A percentile compares a stretch with the other conserved stretches of the same genome.
phyloP scores from a whole-genome alignment of 1,140 invertebrate species.

The Neodiprion pinetum region DNA sequence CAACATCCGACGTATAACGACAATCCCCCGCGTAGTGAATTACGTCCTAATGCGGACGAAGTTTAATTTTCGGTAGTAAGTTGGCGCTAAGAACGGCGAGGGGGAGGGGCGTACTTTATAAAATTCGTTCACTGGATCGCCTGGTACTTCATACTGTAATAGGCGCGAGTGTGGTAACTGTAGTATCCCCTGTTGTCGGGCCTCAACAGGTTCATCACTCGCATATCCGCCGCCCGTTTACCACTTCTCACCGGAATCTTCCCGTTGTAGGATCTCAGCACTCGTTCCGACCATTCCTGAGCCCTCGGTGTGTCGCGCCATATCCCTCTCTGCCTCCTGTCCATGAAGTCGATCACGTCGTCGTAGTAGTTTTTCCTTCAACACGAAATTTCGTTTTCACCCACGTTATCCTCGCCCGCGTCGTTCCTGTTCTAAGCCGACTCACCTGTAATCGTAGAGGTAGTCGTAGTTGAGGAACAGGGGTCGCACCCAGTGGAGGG shows the following conservation, averaged over 20 bases:
- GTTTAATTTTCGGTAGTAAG: too few relatives aligned
- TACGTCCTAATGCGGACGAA: too few relatives aligned
- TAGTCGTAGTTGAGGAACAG: conserved; percentile 82
- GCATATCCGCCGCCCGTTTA: conserved; percentile 54
- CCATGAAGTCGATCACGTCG: conserved; percentile 81
- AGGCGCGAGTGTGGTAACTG: conserved; percentile 59
- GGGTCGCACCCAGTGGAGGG: conserved; percentile 78
- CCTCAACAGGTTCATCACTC: conserved; percentile 51
- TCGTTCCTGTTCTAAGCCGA: background rate
- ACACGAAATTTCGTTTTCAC: background rate
- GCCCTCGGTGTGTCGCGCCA: conserved; percentile 73
- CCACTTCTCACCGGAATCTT: conserved; percentile 53
- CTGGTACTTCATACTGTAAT: conserved; percentile 59
- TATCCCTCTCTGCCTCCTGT: conserved; percentile 74
- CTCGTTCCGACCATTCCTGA: conserved; percentile 83
- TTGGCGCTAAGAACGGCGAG: too few relatives aligned
- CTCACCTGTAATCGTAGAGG: conserved; percentile 77
- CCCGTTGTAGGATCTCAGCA: conserved; percentile 71
- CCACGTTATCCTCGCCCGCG: background rate
- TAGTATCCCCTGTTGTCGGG: conserved; percentile 46
- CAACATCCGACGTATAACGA: too few relatives aligned
- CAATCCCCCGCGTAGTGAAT: too few relatives aligned
- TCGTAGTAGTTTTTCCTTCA: conserved; percentile 81
- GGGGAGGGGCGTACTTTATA: too few relatives aligned
- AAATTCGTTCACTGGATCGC: conserved; percentile 48